Conservation (phyloP, 2,113 vertebrate species). For the Pyrgilauda ruficollis region DNA sequence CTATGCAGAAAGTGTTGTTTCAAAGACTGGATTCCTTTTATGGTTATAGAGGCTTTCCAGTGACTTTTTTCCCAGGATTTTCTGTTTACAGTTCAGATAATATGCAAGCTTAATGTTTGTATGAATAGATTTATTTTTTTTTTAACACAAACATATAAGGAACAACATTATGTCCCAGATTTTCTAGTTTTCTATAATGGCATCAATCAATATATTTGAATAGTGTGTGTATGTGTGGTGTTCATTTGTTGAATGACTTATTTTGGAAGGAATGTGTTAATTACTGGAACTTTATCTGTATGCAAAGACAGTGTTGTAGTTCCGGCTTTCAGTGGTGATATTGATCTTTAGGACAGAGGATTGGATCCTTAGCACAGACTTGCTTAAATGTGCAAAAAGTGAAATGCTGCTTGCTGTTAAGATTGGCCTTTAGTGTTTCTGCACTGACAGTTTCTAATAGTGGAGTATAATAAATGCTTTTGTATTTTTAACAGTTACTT, state of each 20-base stretch:
- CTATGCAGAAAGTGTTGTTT: not conserved
- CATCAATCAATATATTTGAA: not conserved
- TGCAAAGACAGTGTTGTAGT: not conserved
- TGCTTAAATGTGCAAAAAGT: not conserved
- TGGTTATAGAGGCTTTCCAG: not conserved
- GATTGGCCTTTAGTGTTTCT: constrained; percentile 38
- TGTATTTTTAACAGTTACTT: not conserved
- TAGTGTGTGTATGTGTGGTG: not conserved
- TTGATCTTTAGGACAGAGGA: not conserved
- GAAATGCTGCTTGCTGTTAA: constrained; percentile 2
- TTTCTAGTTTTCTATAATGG: constrained; percentile 47
- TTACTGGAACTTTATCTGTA: not conserved
- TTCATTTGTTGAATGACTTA: not conserved
- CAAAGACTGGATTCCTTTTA: not conserved
- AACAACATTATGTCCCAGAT: not conserved
- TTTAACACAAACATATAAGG: not conserved
- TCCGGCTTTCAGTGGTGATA: not conserved
- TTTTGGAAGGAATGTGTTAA: not conserved
- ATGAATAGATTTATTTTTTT: not conserved
- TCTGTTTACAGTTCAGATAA: not conserved
- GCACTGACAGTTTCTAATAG: not conserved
- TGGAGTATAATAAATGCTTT: not conserved
- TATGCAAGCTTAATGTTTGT: not conserved
- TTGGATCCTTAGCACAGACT: not conserved
- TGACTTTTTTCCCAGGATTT: not conserved